Evolutionary conservation across 1,140 invertebrate genomes (phyloP), one percentile per base, ranked within the genome.

Genomic region (Nephila pilipes): DNA sequence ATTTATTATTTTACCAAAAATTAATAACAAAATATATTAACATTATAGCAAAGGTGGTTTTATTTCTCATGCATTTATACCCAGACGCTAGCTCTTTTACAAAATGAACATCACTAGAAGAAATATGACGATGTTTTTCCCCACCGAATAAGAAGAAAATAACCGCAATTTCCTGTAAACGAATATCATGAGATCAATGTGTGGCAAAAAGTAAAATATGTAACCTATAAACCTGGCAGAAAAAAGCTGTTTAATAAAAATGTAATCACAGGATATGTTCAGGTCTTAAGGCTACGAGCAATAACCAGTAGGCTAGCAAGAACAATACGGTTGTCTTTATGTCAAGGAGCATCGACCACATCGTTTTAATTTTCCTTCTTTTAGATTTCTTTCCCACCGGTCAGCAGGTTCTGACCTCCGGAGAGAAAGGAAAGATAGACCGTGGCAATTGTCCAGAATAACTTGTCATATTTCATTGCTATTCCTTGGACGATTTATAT

Each of bases 381-480:
- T 83, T 38, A 36, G 85, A 16, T 88, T 88, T 88, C 58, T 88
- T 88, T 88, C 60, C 58, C 85, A 46, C 29, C 60, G 60, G 85
- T 88, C 85, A 69, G 57, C 36, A 65, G 58, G 29, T 85, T 85
- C 83, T 57, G 83, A 85, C 83, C 83, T 85, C 83, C 14, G 29
- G 83, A 85, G 18, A 85, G 83, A 85, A 85, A 58, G 83, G 25
- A 57, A 88, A 88, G 46, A 58, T 55, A 55, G 55, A 46, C 85
- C 46, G 36, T 88, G 85, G 85, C 85, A 65, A 88, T 88, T 69
- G 60, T 65, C 58, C 85, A 88, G 85, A 65, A 88, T 38, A 88
- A 88, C 60, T 63, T 65, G 85, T 88, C 85, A 88, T 88, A 88
- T 88, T 65, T 88, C 85, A 88, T 88, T 88, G 85, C 57, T 88